Evolutionary conservation across 2,113 vertebrate genomes (phyloP).

Genomic region (Sphaerodactylus townsendi): DNA sequence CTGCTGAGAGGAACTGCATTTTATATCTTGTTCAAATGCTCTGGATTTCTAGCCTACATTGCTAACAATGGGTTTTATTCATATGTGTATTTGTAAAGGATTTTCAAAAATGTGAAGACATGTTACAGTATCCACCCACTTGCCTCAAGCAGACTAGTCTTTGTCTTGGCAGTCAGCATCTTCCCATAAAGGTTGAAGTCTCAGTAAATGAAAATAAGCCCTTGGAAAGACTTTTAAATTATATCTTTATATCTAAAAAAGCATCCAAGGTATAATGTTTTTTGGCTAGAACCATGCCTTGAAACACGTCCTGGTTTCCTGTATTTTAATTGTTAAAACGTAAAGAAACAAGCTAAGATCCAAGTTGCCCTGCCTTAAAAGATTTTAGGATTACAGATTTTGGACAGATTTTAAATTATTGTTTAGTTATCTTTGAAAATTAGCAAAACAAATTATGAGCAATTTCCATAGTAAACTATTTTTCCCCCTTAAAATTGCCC

Average conservation of each 20-base stretch:
- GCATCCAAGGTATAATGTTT: not conserved
- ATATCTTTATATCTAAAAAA: not conserved
- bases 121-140: not conserved
- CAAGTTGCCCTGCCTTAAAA: not conserved
- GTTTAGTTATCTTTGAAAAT: not conserved
- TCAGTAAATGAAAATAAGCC: not conserved
- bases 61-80: not conserved
- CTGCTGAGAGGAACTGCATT: not conserved
- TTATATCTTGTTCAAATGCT: not conserved
- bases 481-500: accelerated
- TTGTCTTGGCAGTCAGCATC: not conserved
- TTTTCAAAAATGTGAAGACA: accelerated
- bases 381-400: not conserved
- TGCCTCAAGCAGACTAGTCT: not conserved
- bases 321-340: not conserved
- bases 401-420: not conserved
- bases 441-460: not conserved
- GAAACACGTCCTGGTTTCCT: not conserved
- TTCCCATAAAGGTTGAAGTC: not conserved
- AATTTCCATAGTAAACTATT: not conserved
- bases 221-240: not conserved
- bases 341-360: not conserved
- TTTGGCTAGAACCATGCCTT: not conserved
- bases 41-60: not conserved
- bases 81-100: not conserved